Evolutionary conservation across 2,888 invertebrate species (phyloP).

Genomic region (Melolontha melolontha): DNA sequence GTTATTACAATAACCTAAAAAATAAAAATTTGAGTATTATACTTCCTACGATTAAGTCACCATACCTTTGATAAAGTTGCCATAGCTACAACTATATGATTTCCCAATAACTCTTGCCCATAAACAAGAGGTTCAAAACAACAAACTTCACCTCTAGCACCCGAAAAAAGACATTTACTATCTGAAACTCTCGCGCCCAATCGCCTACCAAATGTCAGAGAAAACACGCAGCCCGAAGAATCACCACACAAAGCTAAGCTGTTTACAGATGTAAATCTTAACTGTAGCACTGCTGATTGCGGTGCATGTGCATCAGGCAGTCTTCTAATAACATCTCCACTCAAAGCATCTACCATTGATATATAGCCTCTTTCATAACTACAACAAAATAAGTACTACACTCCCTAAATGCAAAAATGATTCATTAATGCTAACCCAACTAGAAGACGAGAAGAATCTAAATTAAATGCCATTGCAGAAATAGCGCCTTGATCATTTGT

Average conservation of each 20-base stretch:
- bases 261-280: slow-evolving; percentile 65
- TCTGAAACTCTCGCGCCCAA: slow-evolving; percentile 90
- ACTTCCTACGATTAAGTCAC: neutral
- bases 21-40: slow-evolving; percentile 8
- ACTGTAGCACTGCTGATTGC: slow-evolving; percentile 84
- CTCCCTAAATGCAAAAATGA: slow-evolving; percentile 13
- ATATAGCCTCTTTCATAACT: slow-evolving; percentile 83
- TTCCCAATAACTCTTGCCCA: slow-evolving; percentile 71
- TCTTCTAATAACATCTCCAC: slow-evolving; percentile 81
- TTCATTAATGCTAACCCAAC: slow-evolving; percentile 69
- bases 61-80: slow-evolving; percentile 91
- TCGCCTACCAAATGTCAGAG: slow-evolving; percentile 88
- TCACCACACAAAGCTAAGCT: slow-evolving; percentile 86
- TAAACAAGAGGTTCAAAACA: slow-evolving; percentile 75
- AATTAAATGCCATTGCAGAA: slow-evolving; percentile 86
- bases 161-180: slow-evolving; percentile 89
- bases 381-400: slow-evolving; percentile 39
- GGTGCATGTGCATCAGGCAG: slow-evolving; percentile 86
- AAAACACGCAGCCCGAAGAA: slow-evolving; percentile 91
- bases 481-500: slow-evolving; percentile 82
- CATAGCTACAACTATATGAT: slow-evolving; percentile 87
- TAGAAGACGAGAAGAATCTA: slow-evolving; percentile 86
- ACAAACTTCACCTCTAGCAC: slow-evolving; percentile 95
- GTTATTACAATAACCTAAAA: slow-evolving; percentile 81
- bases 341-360: slow-evolving; percentile 88